Base-by-base conservation (phyloP, 1,140 invertebrate genomes). In the Drosophila punjabiensis region DNA sequence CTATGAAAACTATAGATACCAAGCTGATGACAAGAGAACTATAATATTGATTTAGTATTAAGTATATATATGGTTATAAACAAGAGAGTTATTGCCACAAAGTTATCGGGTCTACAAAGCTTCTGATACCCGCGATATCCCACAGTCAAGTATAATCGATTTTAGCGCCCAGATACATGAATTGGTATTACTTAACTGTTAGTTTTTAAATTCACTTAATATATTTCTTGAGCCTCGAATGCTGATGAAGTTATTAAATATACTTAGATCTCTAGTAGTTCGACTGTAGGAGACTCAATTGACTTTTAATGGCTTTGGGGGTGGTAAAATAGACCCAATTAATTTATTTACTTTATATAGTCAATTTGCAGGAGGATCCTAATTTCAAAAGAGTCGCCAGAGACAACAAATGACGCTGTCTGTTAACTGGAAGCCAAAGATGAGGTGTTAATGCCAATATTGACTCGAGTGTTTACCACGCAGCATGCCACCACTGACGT, bases 391-490 rank as follows among this genome's bases (percentile, higher is more conserved):
- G 32, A 69, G 24, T 32, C 50, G 33, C 32, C 35, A 55, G 55
- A 59, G 73, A 43, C 55, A 65, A 77, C 70, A 77, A 76, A 78
- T 70, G 76, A 70, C 76, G 76, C 47, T 55, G 75, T 78, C 75
- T 70, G 65, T 43, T 74, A 74, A 74, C 35, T 74, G 45, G 47
- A 68, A 74, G 20, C 68, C 37, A 43, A 53, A 74, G 68, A 74
- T 79, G 63, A 78, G 76, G 76, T 78, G 76, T 78, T 78, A 78
- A 78, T 70, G 18, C 37, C 28, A 78, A 78, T 78, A 78, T 78
- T 78, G 56, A 78, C 56, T 43, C 33, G 43, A 78, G 5, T 79
- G 24, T 61, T 78, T 78, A 78, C 64, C 74, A 76, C 39, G 8
- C 45, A 67, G 28, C 47, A 60, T 39, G 16, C 56, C 32, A 39